Evolutionary conservation across 2,888 invertebrate species (phyloP).

Genomic region (Cordilura impudica): DNA sequence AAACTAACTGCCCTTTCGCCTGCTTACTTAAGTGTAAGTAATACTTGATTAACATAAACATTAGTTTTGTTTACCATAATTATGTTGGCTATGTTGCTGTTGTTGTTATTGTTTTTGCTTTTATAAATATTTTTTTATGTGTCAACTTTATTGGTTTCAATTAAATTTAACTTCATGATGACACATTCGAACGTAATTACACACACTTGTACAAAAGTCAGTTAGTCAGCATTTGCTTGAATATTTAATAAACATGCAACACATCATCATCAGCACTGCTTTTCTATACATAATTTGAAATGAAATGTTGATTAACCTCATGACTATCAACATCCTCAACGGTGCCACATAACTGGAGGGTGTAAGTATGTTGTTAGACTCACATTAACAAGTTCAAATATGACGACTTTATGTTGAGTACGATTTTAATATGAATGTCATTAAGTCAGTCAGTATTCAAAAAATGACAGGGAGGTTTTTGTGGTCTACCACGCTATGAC

Average conservation of each 20-base stretch:
- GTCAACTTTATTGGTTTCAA: conserved; percentile 60
- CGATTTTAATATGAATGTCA: conserved; percentile 56
- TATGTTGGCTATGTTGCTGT: conserved; percentile 1
- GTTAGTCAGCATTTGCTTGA: conserved; percentile 9
- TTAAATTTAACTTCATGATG: conserved; percentile 53
- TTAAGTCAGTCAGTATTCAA: conserved; percentile 50
- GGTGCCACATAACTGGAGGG: background rate
- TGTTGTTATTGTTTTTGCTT: conserved; percentile 27
- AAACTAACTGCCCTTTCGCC: background rate
- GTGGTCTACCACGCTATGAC: conserved; percentile 58
- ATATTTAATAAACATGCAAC: conserved; percentile 45
- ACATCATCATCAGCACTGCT: conserved; percentile 33
- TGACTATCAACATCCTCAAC: background rate
- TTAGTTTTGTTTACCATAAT: conserved; percentile 34
- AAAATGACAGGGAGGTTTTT: conserved; percentile 13
- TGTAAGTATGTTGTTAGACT: background rate
- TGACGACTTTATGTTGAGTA: background rate
- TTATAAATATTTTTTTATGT: too few species aligned
- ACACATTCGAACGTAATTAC: conserved; percentile 18
- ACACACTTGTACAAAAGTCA: background rate
- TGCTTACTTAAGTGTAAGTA: conserved; percentile 39
- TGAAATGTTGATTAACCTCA: background rate
- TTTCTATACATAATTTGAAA: background rate
- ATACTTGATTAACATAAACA: conserved; percentile 51
- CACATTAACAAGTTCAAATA: background rate